phyloP scores from a whole-genome alignment of 2,888 invertebrate species.

The Cerceris rybyensis region DNA sequence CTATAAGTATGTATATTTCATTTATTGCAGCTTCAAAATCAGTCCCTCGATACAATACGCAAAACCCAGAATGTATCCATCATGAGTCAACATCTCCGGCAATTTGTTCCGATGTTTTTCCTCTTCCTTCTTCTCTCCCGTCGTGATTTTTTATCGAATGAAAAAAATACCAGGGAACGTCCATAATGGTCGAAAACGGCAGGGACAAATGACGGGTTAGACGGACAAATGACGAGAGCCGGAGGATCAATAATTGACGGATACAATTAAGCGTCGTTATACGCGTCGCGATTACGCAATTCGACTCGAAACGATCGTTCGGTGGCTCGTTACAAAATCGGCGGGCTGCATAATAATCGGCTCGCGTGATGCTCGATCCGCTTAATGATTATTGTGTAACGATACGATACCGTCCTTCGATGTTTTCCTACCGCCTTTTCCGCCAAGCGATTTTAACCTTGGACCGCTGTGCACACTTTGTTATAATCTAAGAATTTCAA shows the following conservation, averaged over 20 bases:
- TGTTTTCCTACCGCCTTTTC: not conserved
- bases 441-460: not conserved
- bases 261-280: constrained; percentile 42
- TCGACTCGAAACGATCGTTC: constrained; percentile 8
- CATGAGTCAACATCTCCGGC: not conserved
- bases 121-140: not conserved
- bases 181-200: constrained; percentile 8
- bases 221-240: no score
- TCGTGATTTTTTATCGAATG: not conserved
- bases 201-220: not conserved
- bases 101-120: not conserved
- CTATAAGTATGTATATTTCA: no score
- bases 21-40: not conserved
- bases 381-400: constrained; percentile 1
- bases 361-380: not conserved
- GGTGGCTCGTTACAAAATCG: constrained; percentile 8
- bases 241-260: constrained; percentile 26
- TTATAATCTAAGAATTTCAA: no score
- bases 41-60: not conserved
- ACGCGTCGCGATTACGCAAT: constrained; percentile 2
- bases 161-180: not conserved
- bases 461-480: not conserved
- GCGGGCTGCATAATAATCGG: constrained; percentile 7
- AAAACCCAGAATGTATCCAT: no score
- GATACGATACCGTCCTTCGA: not conserved